These are phyloP conservation scores for Encarsia formosa DNA, from an alignment of 2,888 invertebrate species.

Conservation along the genomic window DNA sequence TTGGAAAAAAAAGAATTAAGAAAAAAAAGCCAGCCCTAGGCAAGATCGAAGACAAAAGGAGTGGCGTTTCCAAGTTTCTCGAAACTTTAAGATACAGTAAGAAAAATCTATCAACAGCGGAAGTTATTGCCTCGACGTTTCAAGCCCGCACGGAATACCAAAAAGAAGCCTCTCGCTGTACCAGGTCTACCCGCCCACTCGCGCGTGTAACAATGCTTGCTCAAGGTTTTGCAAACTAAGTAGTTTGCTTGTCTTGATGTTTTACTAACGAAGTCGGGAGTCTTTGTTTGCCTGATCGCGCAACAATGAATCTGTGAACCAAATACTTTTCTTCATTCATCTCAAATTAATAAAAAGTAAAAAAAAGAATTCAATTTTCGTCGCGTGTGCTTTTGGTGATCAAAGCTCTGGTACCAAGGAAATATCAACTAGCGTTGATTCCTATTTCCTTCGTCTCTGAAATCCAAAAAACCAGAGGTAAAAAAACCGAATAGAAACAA, in stretches of 20 bases:
- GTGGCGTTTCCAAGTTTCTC: constrained; percentile 6
- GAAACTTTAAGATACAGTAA: constrained; percentile 15
- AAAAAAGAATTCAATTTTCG: no score
- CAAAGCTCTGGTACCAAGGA: no score
- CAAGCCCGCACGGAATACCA: constrained; percentile 12
- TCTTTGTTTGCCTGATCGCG: neutral
- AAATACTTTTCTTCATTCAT: neutral
- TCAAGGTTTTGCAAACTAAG: constrained; percentile 15
- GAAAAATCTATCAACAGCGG: constrained; percentile 31
- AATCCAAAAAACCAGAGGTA: no score
- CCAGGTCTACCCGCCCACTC: no score
- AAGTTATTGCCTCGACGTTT: constrained; percentile 7
- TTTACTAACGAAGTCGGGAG: constrained; percentile 1
- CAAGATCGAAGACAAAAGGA: constrained; percentile 10
- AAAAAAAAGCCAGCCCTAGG: no score
- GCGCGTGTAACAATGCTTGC: constrained; percentile 18
- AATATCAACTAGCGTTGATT: no score
- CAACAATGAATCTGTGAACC: neutral
- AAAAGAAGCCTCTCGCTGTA: constrained; percentile 1
- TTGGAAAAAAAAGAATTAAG: constrained; percentile 2
- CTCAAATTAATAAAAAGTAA: no score
- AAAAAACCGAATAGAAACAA: no score
- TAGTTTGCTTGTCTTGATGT: constrained; percentile 1
- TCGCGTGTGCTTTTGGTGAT: no score
- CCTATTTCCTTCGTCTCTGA: no score